phyloP scores from a whole-genome alignment of 1,140 invertebrate species.

The Tetragnatha versicolor region DNA sequence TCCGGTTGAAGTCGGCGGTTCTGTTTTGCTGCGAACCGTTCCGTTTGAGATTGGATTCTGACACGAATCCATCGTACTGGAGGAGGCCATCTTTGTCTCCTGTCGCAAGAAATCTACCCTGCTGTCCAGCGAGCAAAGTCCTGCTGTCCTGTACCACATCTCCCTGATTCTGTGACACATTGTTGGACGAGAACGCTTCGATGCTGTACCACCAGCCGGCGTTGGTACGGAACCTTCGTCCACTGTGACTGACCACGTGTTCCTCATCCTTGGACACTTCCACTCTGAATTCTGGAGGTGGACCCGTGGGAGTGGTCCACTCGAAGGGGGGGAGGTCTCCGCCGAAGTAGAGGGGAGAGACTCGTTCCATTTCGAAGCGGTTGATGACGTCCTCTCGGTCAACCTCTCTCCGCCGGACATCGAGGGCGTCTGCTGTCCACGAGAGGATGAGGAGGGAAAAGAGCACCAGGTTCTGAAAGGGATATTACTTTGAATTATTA shows the following conservation, averaged over 20 bases:
- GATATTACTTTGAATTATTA: no score
- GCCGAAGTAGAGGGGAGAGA: slow-evolving; percentile 17
- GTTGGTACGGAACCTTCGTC: slow-evolving; percentile 1
- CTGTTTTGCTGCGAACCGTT: no score
- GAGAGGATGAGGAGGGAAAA: no score
- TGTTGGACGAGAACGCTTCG: slow-evolving; percentile 8
- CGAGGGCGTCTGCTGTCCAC: no score
- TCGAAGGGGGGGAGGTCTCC: slow-evolving; percentile 29
- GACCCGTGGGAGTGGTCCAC: background rate
- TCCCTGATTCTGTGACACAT: background rate
- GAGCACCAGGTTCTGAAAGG: no score
- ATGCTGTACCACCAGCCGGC: slow-evolving; percentile 31
- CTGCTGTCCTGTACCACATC: no score
- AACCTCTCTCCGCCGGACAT: background rate
- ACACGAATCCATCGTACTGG: no score
- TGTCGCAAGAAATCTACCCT: no score
- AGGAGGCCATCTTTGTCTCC: no score
- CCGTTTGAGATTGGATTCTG: no score
- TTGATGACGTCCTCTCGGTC: slow-evolving; percentile 32
- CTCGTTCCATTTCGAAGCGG: slow-evolving; percentile 42
- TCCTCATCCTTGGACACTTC: slow-evolving; percentile 30
- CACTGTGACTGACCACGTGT: slow-evolving; percentile 38
- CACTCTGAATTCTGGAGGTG: slow-evolving; percentile 10
- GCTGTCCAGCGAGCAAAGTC: no score
- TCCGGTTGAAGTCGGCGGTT: no score